Conservation (phyloP, 2,888 invertebrate genomes). For the Dolomedes plantarius region DNA sequence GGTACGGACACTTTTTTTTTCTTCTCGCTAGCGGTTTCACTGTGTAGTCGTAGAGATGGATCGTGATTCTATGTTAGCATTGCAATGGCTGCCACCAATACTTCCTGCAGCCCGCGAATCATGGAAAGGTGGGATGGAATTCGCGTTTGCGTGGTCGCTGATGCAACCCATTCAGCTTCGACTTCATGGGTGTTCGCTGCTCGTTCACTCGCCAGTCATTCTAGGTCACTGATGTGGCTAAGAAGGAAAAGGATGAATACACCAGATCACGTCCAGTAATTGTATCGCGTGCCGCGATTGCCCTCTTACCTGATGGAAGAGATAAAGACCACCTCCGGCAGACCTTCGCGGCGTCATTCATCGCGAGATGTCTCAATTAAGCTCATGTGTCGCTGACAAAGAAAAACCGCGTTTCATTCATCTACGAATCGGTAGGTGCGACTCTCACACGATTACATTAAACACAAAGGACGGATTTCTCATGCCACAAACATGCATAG, state of each 20-base stretch:
- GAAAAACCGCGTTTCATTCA: too few species aligned
- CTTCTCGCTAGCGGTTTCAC: slow-evolving; percentile 6
- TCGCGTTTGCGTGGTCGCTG: neutral
- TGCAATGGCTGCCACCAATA: neutral
- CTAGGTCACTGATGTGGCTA: slow-evolving; percentile 1
- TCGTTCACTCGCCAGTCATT: neutral
- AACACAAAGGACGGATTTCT: too few species aligned
- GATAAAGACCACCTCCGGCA: slow-evolving; percentile 8
- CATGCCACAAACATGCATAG: too few species aligned
- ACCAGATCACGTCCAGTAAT: neutral
- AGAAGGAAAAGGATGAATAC: neutral
- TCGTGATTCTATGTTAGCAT: slow-evolving; percentile 18
- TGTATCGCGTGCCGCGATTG: neutral
- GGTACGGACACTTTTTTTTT: neutral
- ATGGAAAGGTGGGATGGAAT: neutral
- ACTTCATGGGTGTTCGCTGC: slow-evolving; percentile 1
- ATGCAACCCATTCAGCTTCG: neutral
- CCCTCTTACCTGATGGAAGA: neutral
- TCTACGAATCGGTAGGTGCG: too few species aligned
- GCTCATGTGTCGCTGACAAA: too few species aligned
- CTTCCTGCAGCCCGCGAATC: neutral
- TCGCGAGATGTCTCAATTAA: neutral
- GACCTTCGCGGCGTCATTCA: neutral
- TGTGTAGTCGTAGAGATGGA: neutral
- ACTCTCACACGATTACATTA: too few species aligned